A percentile compares a stretch with the other conserved stretches of the same genome.
These are phyloP conservation scores for Panagrolaimus sp. DNA, from an alignment of 1,140 invertebrate species.

Conservation along the genomic window DNA sequence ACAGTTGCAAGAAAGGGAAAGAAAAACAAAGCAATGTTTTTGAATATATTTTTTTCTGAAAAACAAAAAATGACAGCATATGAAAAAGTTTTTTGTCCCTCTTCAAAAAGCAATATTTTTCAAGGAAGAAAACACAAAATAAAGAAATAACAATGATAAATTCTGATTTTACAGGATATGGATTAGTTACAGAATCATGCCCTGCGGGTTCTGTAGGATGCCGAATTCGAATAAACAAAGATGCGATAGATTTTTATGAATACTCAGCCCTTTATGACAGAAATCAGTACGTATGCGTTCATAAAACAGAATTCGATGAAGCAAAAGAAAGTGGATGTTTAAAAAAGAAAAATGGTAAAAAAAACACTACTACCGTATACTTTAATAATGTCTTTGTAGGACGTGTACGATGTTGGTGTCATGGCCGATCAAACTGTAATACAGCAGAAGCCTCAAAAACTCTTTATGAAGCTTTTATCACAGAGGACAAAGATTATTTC, in stretches of 20 bases:
- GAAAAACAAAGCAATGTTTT: no score
- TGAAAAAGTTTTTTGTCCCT: no score
- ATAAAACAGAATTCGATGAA: slow-evolving; percentile 34
- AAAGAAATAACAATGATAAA: neutral
- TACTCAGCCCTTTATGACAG: slow-evolving; percentile 43
- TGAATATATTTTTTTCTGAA: no score
- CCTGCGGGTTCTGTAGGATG: slow-evolving; percentile 36
- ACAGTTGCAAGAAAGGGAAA: no score
- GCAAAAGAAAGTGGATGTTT: slow-evolving; percentile 30
- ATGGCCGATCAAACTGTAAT: slow-evolving; percentile 38
- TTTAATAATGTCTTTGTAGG: slow-evolving; percentile 25
- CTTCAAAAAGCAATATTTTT: no score
- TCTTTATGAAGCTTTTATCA: slow-evolving; percentile 1
- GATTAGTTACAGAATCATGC: slow-evolving; percentile 41
- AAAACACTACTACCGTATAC: neutral
- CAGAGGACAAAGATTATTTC: neutral
- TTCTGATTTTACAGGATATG: slow-evolving; percentile 27
- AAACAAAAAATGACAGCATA: no score
- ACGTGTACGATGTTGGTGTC: slow-evolving; percentile 40
- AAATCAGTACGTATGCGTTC: slow-evolving; percentile 45
- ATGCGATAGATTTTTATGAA: slow-evolving; percentile 35
- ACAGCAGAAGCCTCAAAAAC: slow-evolving; percentile 29
- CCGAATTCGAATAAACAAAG: slow-evolving; percentile 36
- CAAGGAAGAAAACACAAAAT: neutral
- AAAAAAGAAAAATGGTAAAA: slow-evolving; percentile 31